phyloP scores from a whole-genome alignment of 2,113 vertebrate genomes.

The Myiozetetes cayanensis region DNA sequence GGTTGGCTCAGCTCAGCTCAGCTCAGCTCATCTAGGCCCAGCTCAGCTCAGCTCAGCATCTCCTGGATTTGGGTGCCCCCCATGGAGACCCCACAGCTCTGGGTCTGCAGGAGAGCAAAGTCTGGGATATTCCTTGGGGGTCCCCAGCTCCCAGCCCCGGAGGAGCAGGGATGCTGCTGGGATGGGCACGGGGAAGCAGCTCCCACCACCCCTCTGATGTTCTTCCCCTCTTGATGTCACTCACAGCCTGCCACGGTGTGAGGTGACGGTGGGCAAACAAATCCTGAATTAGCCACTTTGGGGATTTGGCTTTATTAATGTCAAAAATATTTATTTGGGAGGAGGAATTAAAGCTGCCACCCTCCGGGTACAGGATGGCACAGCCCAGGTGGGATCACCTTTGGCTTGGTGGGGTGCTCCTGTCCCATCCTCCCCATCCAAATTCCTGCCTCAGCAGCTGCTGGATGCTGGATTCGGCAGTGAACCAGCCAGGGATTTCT shows the following conservation, averaged over 20 bases:
- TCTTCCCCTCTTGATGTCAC: neutral
- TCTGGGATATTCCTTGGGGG: neutral
- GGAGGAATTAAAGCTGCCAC: neutral
- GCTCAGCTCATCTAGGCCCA: fast-evolving
- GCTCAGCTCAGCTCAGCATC: neutral
- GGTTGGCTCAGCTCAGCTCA: neutral
- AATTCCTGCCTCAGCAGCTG: neutral
- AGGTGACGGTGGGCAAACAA: fast-evolving
- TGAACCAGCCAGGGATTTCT: neutral
- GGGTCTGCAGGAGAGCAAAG: too few relatives aligned
- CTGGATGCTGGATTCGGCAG: neutral
- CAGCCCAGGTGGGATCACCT: neutral
- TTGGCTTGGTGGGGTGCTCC: neutral
- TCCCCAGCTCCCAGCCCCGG: fast-evolving
- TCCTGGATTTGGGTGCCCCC: neutral
- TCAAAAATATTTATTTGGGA: neutral
- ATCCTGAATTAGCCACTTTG: neutral
- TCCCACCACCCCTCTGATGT: neutral
- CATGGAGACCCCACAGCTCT: fast-evolving
- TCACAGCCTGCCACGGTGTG: fast-evolving
- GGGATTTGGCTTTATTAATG: neutral
- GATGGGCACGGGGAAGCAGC: neutral
- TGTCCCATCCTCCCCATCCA: neutral
- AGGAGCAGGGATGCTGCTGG: neutral
- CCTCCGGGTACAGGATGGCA: neutral